A percentile compares a stretch with the other conserved stretches of the same genome.
Evolutionary conservation across 2,888 invertebrate genomes (phyloP).

Genomic region (Biston stratarius): DNA sequence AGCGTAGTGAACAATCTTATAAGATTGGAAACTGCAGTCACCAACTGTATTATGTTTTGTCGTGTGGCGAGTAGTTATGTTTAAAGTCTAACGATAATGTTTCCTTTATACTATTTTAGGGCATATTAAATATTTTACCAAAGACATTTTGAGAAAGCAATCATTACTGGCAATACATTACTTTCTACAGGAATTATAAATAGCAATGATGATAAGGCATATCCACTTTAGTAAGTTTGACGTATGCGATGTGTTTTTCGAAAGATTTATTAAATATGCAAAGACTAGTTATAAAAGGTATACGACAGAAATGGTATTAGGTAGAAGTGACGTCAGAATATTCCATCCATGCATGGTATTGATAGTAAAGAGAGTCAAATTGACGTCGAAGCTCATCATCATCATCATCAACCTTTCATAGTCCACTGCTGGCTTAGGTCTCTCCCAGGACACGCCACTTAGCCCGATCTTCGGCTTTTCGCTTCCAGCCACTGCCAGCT

Average conservation of each 20-base stretch:
- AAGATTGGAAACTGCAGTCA: conserved; percentile 23
- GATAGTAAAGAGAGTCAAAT: too few relatives aligned
- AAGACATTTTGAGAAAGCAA: neutral
- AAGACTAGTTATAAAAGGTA: neutral
- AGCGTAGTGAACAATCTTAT: conserved; percentile 14
- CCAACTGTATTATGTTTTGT: conserved; percentile 14
- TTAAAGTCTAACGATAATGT: neutral
- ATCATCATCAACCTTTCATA: too few relatives aligned
- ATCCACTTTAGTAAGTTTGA: neutral
- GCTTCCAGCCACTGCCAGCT: too few relatives aligned
- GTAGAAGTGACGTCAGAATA: neutral
- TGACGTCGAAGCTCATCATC: too few relatives aligned
- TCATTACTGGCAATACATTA: neutral
- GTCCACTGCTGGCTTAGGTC: too few relatives aligned
- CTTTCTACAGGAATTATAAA: neutral
- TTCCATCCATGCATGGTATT: too few relatives aligned
- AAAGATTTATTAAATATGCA: conserved; percentile 1
- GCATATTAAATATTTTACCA: neutral
- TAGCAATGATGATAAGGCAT: conserved; percentile 1
- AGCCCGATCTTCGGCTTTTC: too few relatives aligned
- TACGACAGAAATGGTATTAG: neutral
- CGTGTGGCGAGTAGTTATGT: conserved; percentile 7
- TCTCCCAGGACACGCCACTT: too few relatives aligned
- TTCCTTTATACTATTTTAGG: too few relatives aligned
- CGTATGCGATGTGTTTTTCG: neutral